Evolutionary conservation across 2,797 vertebrate genomes (phyloP).

Genomic region (Loris lydekkerianus): DNA sequence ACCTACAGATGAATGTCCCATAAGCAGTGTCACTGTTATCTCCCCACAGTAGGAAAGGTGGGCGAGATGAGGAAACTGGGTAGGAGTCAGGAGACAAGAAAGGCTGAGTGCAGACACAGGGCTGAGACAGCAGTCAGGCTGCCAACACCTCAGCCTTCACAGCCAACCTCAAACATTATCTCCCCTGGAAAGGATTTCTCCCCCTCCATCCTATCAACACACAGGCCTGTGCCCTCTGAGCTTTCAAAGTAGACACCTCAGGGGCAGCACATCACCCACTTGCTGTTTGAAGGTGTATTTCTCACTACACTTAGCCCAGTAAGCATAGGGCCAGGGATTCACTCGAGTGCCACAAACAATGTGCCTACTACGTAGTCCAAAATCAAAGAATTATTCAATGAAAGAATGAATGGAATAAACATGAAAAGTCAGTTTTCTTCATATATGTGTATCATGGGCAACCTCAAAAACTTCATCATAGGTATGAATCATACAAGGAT

Average conservation of each 20-base stretch:
- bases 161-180: not conserved
- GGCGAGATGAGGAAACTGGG: not conserved
- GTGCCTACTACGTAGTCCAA: too few relatives aligned
- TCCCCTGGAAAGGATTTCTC: not conserved
- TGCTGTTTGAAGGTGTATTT: not conserved
- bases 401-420: not conserved
- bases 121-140: not conserved
- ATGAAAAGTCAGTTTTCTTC: not conserved
- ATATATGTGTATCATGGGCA: not conserved
- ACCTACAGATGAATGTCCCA: too few relatives aligned
- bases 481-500: not conserved
- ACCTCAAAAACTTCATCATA: not conserved
- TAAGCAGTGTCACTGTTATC: not conserved
- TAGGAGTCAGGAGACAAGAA: not conserved
- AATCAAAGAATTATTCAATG: not conserved
- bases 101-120: not conserved
- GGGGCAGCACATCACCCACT: rapidly evolving
- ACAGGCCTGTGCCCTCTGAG: not conserved
- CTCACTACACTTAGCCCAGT: not conserved
- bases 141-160: not conserved
- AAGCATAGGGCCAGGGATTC: not conserved
- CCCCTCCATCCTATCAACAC: not conserved
- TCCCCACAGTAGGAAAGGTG: not conserved
- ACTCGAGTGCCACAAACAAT: not conserved
- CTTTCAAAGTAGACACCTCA: not conserved